These are phyloP conservation scores for Onchidella celtica DNA, from an alignment of 2,888 invertebrate species.

Conservation along the genomic window DNA sequence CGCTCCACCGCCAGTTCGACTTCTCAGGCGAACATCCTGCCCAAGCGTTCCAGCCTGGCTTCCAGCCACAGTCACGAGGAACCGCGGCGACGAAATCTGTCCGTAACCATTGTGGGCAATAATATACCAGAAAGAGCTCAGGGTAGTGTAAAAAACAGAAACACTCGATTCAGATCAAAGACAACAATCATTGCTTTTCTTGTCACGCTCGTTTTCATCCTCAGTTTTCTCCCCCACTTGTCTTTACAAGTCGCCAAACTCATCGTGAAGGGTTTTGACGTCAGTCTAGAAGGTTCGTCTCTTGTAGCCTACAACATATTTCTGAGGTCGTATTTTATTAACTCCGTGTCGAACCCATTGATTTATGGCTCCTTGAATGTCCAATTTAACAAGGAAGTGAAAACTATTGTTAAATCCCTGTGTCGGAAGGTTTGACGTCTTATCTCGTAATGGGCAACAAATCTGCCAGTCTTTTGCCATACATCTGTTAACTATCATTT, in stretches of 20 bases:
- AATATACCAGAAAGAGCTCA: too few relatives aligned
- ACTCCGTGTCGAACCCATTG: constrained; percentile 66
- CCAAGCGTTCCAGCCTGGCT: not conserved
- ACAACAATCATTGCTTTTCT: constrained; percentile 59
- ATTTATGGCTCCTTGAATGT: constrained; percentile 66
- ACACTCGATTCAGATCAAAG: constrained; percentile 25
- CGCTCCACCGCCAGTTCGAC: too few relatives aligned
- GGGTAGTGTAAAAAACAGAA: not conserved
- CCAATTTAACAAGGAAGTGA: constrained; percentile 57
- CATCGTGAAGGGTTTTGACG: constrained; percentile 57
- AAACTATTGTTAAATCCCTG: not conserved
- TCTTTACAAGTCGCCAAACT: constrained; percentile 59
- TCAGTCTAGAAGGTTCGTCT: constrained; percentile 48
- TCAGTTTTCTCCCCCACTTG: constrained; percentile 67
- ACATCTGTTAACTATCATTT: not conserved
- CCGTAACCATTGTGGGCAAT: too few relatives aligned
- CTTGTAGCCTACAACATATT: constrained; percentile 63
- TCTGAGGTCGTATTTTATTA: constrained; percentile 67
- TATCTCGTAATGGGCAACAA: too few relatives aligned
- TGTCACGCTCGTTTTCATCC: constrained; percentile 66
- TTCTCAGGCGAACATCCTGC: too few relatives aligned
- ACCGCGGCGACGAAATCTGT: too few relatives aligned
- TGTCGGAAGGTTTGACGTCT: not conserved
- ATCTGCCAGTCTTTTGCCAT: not conserved
- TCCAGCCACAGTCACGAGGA: not conserved